phyloP scores from a whole-genome alignment of 2,797 vertebrate genomes.

The Gymnoscopelus microlampas region DNA sequence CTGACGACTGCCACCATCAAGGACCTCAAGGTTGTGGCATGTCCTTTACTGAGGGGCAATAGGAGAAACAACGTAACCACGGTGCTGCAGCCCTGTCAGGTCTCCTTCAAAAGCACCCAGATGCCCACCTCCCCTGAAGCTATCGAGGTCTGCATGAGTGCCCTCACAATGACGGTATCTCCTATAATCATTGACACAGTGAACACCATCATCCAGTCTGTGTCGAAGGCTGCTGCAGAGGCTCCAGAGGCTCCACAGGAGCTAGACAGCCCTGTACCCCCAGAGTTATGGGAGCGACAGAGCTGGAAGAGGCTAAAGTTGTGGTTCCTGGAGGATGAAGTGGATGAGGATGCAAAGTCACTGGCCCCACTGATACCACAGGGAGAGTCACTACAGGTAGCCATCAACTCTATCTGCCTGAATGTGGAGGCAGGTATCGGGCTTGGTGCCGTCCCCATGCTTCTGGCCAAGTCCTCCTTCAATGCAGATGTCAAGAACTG shows the following conservation, averaged over 20 bases:
- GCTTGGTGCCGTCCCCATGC: constrained; percentile 94
- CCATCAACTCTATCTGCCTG: constrained; percentile 88
- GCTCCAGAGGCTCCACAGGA: constrained; percentile 84
- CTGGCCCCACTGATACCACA: constrained; percentile 80
- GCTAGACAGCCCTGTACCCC: constrained; percentile 81
- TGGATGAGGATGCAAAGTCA: constrained; percentile 75
- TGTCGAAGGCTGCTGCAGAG: constrained; percentile 87
- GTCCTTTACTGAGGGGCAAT: constrained; percentile 89
- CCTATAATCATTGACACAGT: constrained; percentile 98
- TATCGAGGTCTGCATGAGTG: constrained; percentile 88
- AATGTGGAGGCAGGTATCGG: constrained; percentile 97
- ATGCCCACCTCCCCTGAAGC: constrained; percentile 78
- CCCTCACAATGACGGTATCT: constrained; percentile 93
- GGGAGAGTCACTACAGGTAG: constrained; percentile 88
- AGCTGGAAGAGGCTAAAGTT: constrained; percentile 89
- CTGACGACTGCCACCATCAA: constrained; percentile 88
- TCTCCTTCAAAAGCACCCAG: constrained; percentile 87
- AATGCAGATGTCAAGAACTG: constrained; percentile 91
- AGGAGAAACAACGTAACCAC: constrained; percentile 87
- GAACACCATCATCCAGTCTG: constrained; percentile 91
- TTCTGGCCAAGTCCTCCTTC: constrained; percentile 94
- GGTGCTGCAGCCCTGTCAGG: constrained; percentile 92
- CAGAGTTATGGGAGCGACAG: constrained; percentile 89
- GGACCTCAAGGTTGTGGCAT: constrained; percentile 90
- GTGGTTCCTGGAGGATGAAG: constrained; percentile 95